Conservation (phyloP, 2,888 invertebrate genomes). For the Ochlodes sylvanus region DNA sequence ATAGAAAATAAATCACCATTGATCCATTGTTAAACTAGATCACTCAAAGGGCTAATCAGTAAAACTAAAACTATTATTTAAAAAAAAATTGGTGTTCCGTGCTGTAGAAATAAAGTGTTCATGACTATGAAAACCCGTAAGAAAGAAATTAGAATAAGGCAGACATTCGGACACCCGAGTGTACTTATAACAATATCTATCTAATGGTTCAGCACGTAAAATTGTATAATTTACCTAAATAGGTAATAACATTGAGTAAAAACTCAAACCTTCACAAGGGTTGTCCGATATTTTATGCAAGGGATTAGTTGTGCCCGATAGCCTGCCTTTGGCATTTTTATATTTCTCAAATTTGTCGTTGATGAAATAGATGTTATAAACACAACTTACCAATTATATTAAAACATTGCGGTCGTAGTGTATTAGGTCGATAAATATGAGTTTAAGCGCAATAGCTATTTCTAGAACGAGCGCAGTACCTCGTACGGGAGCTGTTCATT, state of each 20-base stretch:
- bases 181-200: background rate
- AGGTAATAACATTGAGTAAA: no score
- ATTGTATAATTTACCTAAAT: background rate
- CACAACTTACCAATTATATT: conserved; percentile 29
- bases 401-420: conserved; percentile 8
- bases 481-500: conserved; percentile 31
- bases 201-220: background rate
- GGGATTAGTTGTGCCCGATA: conserved; percentile 7
- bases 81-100: conserved; percentile 2
- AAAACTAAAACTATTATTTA: conserved; percentile 2
- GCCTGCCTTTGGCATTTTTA: conserved; percentile 14
- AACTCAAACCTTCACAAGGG: background rate
- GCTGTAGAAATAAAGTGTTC: conserved; percentile 4
- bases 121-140: conserved; percentile 32
- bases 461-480: conserved; percentile 37
- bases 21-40: no score
- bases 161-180: conserved; percentile 17
- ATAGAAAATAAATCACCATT: background rate
- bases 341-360: background rate
- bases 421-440: conserved; percentile 13
- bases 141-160: conserved; percentile 5
- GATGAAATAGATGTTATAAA: conserved; percentile 12
- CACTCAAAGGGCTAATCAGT: background rate
- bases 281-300: background rate
- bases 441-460: conserved; percentile 27